Conservation (phyloP, 2,888 invertebrate genomes). For the Pammene fasciana region DNA sequence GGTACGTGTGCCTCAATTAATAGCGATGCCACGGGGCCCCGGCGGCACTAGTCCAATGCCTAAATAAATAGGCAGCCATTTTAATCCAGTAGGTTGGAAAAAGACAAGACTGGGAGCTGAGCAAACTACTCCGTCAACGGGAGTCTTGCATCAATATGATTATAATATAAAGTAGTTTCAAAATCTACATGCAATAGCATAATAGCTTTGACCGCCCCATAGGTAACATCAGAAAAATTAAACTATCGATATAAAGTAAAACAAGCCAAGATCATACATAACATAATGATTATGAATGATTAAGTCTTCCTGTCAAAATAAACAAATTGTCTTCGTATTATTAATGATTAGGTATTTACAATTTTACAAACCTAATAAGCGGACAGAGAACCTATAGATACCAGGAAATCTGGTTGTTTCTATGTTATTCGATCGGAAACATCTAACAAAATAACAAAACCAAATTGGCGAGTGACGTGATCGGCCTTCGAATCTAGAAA, state of each 20-base stretch:
- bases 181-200: no score
- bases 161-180: no score
- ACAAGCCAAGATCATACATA: no score
- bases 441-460: slow-evolving; percentile 27
- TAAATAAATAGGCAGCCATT: slow-evolving; percentile 29
- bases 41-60: slow-evolving; percentile 30
- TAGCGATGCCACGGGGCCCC: slow-evolving; percentile 61
- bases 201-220: no score
- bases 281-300: no score
- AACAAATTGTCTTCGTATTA: no score
- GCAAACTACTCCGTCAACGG: not conserved
- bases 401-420: not conserved
- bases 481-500: slow-evolving; percentile 62
- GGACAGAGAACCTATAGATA: not conserved
- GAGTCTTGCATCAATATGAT: not conserved
- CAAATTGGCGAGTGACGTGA: slow-evolving; percentile 56
- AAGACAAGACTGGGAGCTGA: not conserved
- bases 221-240: no score
- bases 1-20: slow-evolving; percentile 71
- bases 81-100: not conserved
- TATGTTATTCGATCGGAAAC: slow-evolving; percentile 8
- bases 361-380: not conserved
- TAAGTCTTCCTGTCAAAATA: no score
- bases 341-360: no score
- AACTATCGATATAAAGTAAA: no score